phyloP scores from a whole-genome alignment of 2,797 vertebrate species.

The Okamejei kenojei region DNA sequence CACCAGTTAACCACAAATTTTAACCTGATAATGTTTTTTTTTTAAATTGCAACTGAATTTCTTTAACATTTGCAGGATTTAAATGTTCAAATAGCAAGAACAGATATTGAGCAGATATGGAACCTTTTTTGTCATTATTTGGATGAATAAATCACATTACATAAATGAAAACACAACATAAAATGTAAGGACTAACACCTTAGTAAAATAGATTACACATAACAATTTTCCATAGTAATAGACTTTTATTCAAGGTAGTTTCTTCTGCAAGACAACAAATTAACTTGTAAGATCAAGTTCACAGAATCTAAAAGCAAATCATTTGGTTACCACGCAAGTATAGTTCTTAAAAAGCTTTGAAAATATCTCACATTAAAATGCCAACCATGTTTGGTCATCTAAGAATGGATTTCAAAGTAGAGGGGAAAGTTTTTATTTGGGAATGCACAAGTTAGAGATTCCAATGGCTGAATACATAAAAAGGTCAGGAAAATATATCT shows the following conservation, averaged over 20 bases:
- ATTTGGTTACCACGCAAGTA: conserved; percentile 37
- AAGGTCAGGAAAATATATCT: conserved; percentile 24
- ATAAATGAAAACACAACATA: background rate
- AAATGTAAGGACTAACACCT: background rate
- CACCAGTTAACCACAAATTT: background rate
- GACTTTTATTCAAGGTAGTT: conserved; percentile 39
- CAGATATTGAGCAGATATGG: conserved; percentile 1
- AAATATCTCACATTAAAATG: conserved; percentile 39
- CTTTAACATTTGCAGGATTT: conserved; percentile 27
- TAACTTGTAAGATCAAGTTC: conserved; percentile 37
- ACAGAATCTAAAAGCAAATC: conserved; percentile 38
- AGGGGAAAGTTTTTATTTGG: conserved; percentile 26
- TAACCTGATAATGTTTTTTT: background rate
- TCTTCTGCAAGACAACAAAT: conserved; percentile 39
- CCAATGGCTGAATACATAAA: conserved; percentile 25
- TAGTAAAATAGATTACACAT: conserved; percentile 22
- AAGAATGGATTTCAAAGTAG: conserved; percentile 22
- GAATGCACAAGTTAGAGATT: conserved; percentile 36
- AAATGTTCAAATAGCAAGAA: conserved; percentile 16
- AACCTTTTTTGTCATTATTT: background rate
- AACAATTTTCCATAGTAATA: conserved; percentile 33
- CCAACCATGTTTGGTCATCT: conserved; percentile 38
- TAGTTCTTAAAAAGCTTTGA: conserved; percentile 37
- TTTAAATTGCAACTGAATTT: conserved; percentile 16
- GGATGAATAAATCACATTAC: conserved; percentile 23